Evolutionary conservation across 1,140 invertebrate genomes (phyloP).

Genomic region (Triops cancriformis): DNA sequence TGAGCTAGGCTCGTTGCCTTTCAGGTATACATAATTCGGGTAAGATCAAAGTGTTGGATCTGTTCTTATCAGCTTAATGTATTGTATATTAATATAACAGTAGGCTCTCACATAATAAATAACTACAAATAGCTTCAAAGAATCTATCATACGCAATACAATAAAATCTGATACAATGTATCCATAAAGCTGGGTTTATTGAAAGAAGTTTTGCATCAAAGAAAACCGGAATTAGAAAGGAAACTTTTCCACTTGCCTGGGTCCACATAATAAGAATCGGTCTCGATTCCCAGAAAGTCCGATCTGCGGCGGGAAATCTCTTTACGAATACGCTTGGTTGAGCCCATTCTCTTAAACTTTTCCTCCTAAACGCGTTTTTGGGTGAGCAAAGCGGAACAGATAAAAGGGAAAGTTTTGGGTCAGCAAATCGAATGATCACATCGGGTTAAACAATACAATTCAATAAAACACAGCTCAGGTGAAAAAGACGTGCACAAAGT

Average conservation of each 20-base stretch:
- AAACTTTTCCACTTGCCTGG: conserved; percentile 40
- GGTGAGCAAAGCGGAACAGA: no score
- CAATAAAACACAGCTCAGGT: conserved; percentile 29
- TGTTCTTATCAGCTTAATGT: no score
- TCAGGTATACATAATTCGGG: no score
- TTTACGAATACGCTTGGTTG: conserved; percentile 74
- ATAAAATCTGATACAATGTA: no score
- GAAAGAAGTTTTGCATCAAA: background rate
- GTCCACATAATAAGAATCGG: conserved; percentile 32
- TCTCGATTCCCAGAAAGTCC: conserved; percentile 74
- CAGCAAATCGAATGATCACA: background rate
- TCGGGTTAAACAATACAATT: background rate
- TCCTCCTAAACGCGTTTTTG: conserved; percentile 15
- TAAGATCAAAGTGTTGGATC: no score
- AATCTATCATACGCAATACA: no score
- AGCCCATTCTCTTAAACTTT: conserved; percentile 45
- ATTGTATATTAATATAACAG: background rate
- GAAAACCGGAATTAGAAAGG: background rate
- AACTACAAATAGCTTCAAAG: no score
- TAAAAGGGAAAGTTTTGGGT: background rate
- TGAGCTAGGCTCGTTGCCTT: no score
- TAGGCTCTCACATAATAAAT: background rate
- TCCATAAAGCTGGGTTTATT: background rate
- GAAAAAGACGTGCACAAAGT: conserved; percentile 21
- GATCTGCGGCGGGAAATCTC: conserved; percentile 73